Evolutionary conservation across 2,888 invertebrate genomes (phyloP), one percentile per base, ranked within the genome.

Genomic region (Hirtodrosophila histrioides): DNA sequence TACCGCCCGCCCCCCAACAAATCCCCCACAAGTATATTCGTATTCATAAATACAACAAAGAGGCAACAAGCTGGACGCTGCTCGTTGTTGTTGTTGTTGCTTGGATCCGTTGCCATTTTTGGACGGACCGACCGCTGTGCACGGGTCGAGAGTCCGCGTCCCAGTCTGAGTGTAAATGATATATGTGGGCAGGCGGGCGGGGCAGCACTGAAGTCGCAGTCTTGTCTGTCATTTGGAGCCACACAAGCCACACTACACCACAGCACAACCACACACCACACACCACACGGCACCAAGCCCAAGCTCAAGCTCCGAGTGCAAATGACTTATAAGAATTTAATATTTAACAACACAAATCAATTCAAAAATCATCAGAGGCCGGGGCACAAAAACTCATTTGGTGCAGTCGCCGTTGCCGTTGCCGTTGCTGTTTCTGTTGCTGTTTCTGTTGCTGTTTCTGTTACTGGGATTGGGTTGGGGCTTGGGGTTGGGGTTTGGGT

Each of bases 261-360:
- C 60, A 50, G 29, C 56, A 51, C 62, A 64, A 64, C 40, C 53
- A 33, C 46, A 12, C 39, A n/a, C n/a, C n/a, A n/a, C 8, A 23
- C 51, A 40, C 40, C 23, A 8, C 36, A 40, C 24, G 23, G 23
- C n/a, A 23, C 46, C 58, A 29, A 12, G 11, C 35, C 24, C 40
- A 37, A 43, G 17, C 41, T 35, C 41, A 58, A 54, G 37, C 49
- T 35, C 71, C 77, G 79, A 84, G 88, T 88, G 88, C 88, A 88
- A 88, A 88, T 88, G 88, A 88, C 88, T 89, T 88, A 89, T 89
- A 88, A 86, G 88, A 88, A 89, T 88, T 88, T 88, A 88, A 88
- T 88, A 88, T 88, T 88, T 89, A 89, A 88, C 89, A 88, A 88
- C 88, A 88, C 84, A 89, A 88, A 88, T 88, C 88, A 88, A 88